phyloP scores from a whole-genome alignment of 2,888 invertebrate species.

The Scrobipalpa costella region DNA sequence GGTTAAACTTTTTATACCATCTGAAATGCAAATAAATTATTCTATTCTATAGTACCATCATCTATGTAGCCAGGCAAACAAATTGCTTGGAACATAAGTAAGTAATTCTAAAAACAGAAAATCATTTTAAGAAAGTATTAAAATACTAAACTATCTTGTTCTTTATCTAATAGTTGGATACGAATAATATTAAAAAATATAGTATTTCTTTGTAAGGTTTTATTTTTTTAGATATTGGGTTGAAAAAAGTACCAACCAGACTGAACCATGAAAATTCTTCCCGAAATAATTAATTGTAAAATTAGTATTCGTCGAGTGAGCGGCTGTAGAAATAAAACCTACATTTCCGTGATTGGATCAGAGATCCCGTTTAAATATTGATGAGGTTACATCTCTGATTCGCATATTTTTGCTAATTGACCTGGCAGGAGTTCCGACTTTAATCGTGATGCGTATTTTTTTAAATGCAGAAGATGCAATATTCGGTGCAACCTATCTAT shows the following conservation, averaged over 20 bases:
- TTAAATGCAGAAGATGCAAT: neutral
- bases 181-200: neutral
- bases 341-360: constrained; percentile 1
- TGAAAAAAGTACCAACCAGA: neutral
- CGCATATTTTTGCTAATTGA: constrained; percentile 10
- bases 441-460: neutral
- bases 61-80: no score
- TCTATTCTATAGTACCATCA: no score
- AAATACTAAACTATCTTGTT: no score
- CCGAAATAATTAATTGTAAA: neutral
- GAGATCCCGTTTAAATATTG: constrained; percentile 4
- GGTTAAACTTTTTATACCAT: no score
- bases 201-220: neutral
- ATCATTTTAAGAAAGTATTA: no score
- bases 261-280: neutral
- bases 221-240: neutral
- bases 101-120: no score
- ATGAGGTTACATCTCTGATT: constrained; percentile 15
- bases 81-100: no score
- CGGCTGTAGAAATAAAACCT: neutral
- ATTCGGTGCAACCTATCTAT: no score
- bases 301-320: neutral
- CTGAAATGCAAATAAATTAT: no score
- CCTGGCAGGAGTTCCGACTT: neutral
- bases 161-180: no score